Conservation (phyloP, 2,888 invertebrate genomes). For the Drosophila nigritarsus region DNA sequence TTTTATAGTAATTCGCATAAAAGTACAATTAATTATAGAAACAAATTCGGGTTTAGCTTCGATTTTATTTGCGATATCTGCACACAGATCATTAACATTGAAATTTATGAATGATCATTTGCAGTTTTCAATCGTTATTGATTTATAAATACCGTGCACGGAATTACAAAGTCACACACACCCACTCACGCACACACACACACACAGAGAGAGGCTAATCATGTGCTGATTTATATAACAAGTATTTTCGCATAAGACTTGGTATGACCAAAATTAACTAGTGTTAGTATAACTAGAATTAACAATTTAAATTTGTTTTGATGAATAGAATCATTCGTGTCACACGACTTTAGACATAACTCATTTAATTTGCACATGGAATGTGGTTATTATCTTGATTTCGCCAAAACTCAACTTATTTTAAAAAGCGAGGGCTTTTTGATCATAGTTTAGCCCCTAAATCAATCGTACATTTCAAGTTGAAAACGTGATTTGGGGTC, state of each 20-base stretch:
- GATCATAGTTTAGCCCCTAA: no score
- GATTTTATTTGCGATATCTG: constrained; percentile 41
- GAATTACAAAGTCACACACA: constrained; percentile 46
- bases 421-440: no score
- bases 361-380: constrained; percentile 6
- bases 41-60: constrained; percentile 32
- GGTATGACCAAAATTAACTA: background rate
- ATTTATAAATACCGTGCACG: constrained; percentile 46
- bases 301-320: constrained; percentile 2
- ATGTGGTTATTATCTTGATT: constrained; percentile 4
- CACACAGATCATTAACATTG: constrained; percentile 52
- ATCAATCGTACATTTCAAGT: no score
- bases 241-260: constrained; percentile 27
- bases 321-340: background rate
- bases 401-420: background rate
- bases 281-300: constrained; percentile 6
- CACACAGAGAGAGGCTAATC: background rate
- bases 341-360: constrained; percentile 2
- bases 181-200: constrained; percentile 23
- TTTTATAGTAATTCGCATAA: constrained; percentile 41
- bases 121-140: constrained; percentile 27
- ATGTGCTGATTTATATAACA: constrained; percentile 56
- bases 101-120: constrained; percentile 73
- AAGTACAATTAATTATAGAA: constrained; percentile 67
- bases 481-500: no score